A percentile compares a stretch with the other conserved stretches of the same genome.
Conservation (phyloP, 1,140 invertebrate species). For the Lasioglossum albipes region DNA sequence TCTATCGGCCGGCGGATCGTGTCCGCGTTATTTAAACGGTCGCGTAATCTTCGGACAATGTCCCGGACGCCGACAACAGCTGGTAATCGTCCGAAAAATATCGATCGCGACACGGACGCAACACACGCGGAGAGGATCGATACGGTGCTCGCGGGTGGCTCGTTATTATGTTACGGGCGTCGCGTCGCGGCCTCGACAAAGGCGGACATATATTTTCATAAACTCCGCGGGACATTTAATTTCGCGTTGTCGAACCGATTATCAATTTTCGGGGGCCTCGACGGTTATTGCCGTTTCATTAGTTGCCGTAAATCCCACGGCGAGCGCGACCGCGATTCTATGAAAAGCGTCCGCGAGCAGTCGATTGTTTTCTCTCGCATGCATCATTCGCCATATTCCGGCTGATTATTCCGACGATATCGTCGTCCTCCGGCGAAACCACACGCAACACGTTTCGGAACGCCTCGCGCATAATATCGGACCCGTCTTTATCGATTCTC, state of each 20-base stretch:
- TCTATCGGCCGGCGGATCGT: too few species aligned
- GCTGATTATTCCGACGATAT: slow-evolving; percentile 3
- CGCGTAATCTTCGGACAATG: too few species aligned
- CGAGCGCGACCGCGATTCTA: not conserved
- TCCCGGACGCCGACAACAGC: too few species aligned
- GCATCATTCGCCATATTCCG: not conserved
- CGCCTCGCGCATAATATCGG: not conserved
- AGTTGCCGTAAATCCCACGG: not conserved
- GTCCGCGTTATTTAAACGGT: too few species aligned
- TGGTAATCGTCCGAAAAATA: too few species aligned
- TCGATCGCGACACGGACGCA: too few species aligned
- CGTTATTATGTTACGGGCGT: not conserved
- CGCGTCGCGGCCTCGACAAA: not conserved
- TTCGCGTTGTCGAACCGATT: slow-evolving; percentile 2
- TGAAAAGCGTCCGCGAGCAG: not conserved
- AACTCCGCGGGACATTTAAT: slow-evolving; percentile 5
- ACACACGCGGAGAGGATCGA: too few species aligned
- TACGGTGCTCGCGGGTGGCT: too few species aligned
- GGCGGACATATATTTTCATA: slow-evolving; percentile 7
- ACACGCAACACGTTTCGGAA: not conserved
- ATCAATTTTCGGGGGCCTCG: not conserved
- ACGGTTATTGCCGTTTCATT: not conserved
- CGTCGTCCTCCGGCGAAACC: too few species aligned
- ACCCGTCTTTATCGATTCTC: slow-evolving; percentile 6
- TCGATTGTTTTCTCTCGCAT: slow-evolving; percentile 4